phyloP scores from a whole-genome alignment of 2,113 vertebrate genomes.

The Nothobranchius furzeri region DNA sequence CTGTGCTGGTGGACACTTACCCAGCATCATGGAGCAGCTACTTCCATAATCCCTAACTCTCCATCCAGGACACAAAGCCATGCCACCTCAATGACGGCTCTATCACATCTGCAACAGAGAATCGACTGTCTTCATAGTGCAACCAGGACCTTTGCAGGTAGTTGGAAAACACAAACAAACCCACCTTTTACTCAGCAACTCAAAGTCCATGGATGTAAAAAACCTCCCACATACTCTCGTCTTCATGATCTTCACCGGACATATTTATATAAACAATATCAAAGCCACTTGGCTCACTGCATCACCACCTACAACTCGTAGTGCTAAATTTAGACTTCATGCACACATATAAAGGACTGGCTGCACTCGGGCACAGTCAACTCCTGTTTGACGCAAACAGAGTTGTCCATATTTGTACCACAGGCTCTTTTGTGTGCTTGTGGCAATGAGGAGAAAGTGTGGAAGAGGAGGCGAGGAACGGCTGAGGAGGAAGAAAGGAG shows the following conservation, averaged over 20 bases:
- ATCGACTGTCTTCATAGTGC: too few species aligned
- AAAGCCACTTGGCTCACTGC: not conserved
- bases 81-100: too few species aligned
- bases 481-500: conserved; percentile 45
- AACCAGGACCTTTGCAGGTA: too few species aligned
- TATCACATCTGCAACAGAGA: too few species aligned
- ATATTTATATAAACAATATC: not conserved
- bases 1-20: too few species aligned
- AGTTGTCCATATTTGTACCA: conserved; percentile 66
- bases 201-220: not conserved
- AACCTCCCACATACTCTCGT: not conserved
- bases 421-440: conserved; percentile 48
- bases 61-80: too few species aligned
- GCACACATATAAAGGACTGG: conserved; percentile 12
- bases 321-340: conserved; percentile 12
- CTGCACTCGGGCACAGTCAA: conserved; percentile 56
- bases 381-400: conserved; percentile 59
- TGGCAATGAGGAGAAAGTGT: conserved; percentile 55
- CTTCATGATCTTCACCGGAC: not conserved
- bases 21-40: too few species aligned
- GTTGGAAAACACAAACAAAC: too few species aligned
- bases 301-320: conserved; percentile 23
- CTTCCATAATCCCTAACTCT: too few species aligned
- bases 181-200: too few species aligned
- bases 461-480: conserved; percentile 40